Evolutionary conservation across 2,113 vertebrate species (phyloP).

Genomic region (Callorhinus ursinus): DNA sequence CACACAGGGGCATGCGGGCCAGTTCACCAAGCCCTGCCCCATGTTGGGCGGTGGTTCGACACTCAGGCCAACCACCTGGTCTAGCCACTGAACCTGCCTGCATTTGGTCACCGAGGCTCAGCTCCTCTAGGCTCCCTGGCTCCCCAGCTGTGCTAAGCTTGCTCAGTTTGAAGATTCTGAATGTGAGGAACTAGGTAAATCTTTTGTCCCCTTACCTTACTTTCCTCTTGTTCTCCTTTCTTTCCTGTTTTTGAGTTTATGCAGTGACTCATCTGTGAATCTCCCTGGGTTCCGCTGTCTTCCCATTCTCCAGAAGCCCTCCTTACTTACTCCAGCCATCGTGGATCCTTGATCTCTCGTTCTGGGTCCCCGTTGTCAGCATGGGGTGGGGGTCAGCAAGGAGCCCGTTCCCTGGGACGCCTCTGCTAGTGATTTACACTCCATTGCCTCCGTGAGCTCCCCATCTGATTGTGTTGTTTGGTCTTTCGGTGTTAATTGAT

Average conservation of each 20-base stretch:
- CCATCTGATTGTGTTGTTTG: background rate
- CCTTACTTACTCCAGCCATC: too few species aligned
- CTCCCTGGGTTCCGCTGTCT: background rate
- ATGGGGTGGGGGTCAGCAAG: accelerated
- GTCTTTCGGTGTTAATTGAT: background rate
- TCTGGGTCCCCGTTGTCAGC: background rate
- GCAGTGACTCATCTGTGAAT: background rate
- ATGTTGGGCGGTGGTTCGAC: accelerated
- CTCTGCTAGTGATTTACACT: background rate
- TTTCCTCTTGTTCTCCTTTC: background rate
- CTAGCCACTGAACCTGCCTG: accelerated
- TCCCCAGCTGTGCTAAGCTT: background rate
- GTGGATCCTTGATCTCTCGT: accelerated
- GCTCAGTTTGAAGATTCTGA: background rate
- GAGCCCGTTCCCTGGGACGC: background rate
- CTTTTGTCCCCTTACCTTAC: background rate
- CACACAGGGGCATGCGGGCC: accelerated
- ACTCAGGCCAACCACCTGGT: background rate
- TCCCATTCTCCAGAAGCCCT: background rate
- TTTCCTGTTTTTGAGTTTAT: background rate
- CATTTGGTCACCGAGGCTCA: background rate
- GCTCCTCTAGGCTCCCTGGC: accelerated
- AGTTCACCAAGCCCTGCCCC: background rate
- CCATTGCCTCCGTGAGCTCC: background rate
- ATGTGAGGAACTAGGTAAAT: background rate